These are phyloP conservation scores for Percopsis transmontana DNA, from an alignment of 2,113 vertebrate species.

Conservation along the genomic window DNA sequence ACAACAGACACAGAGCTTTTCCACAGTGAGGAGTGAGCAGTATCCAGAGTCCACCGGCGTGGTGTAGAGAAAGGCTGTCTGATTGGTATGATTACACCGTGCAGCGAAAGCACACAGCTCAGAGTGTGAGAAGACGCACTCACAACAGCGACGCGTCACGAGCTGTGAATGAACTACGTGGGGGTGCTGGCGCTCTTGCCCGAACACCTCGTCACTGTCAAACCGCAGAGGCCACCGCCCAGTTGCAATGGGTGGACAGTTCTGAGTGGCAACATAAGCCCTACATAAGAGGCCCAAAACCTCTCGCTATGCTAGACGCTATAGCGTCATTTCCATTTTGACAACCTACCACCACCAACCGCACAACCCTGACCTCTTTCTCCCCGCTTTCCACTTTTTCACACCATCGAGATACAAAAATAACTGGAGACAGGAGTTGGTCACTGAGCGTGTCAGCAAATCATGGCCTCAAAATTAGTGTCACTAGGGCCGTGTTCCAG, in stretches of 20 bases:
- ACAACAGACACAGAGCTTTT: constrained; percentile 14
- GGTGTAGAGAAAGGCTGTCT: constrained; percentile 54
- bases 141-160: constrained; percentile 53
- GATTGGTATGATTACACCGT: constrained; percentile 61
- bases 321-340: constrained; percentile 34
- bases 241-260: constrained; percentile 27
- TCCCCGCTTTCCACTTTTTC: too few species aligned
- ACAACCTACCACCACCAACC: constrained; percentile 33
- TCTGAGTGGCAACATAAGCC: constrained; percentile 5
- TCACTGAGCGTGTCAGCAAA: too few species aligned
- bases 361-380: not conserved
- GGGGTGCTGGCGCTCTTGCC: constrained; percentile 63
- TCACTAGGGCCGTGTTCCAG: too few species aligned
- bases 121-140: constrained; percentile 49
- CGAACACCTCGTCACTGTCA: constrained; percentile 72
- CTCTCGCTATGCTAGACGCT: constrained; percentile 41
- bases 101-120: constrained; percentile 34
- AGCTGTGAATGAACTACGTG: constrained; percentile 69
- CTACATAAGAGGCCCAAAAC: constrained; percentile 47
- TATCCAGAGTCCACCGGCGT: constrained; percentile 30
- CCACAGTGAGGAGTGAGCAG: constrained; percentile 9
- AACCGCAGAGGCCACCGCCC: constrained; percentile 17
- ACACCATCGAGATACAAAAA: too few species aligned
- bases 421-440: too few species aligned
- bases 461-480: too few species aligned